Base-by-base conservation (phyloP, 2,888 invertebrate species). In the Thereva unica region DNA sequence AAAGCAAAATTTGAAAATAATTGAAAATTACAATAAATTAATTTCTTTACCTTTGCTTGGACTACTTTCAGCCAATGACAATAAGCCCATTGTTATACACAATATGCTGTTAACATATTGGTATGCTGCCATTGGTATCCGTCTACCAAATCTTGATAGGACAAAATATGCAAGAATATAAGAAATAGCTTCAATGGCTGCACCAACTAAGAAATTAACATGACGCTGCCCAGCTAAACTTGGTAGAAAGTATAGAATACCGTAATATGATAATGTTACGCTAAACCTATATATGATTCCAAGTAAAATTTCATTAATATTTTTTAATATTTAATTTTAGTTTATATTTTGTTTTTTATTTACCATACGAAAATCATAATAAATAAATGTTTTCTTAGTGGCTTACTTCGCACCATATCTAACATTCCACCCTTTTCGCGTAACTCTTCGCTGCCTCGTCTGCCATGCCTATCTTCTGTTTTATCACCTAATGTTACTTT, bases 191-290 rank as follows among this genome's bases (percentile, higher is more conserved):
- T 85, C 84, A 57, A 83, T 76, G n/a, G 74, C 73, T 5, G 82
- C 83, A 56, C 83, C 81, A n/a, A 83, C 74, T 9, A 82, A 78
- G 68, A 84, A 81, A 70, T 80, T 83, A 8, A 82, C 71, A 72
- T 84, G 84, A n/a, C 82, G 77, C 71, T 84, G 80, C 12, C 80
- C 77, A 47, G 78, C 78, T 64, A 83, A 74, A 57, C 77, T 78
- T 7, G 82, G 80, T 23, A 82, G 72, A 54, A 78, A 76, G 66
- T 77, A 78, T 40, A 80, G 76, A 47, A 84, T 73, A 3, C 82
- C 80, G 71, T 81, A 82, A 72, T 82, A 83, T 34, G 80, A 78
- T 42, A 81, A 72, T 8, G 83, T 78, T 7, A 81, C 79, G 49
- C 80, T 78, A 70, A 83, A 82, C 73, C 71, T 73, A 61, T 37